These are phyloP conservation scores for Cyanoramphus novaezelandiae DNA, from an alignment of 2,113 vertebrate genomes.

Conservation along the genomic window DNA sequence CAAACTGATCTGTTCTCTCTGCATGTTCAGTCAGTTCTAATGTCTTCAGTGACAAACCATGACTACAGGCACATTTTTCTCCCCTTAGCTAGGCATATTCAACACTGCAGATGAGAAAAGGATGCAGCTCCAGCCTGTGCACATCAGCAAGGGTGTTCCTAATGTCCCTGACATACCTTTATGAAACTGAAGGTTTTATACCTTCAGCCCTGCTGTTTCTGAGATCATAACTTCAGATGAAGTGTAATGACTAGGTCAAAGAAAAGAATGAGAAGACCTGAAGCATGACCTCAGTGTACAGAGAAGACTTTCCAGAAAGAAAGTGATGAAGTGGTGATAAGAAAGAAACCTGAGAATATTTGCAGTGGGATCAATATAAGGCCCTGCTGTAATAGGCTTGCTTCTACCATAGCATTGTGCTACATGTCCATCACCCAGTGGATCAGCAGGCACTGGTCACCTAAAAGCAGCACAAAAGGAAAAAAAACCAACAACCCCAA, in stretches of 20 bases:
- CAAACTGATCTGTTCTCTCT: neutral
- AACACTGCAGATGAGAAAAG: neutral
- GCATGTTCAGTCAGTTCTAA: neutral
- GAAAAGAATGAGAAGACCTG: neutral
- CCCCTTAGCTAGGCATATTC: neutral
- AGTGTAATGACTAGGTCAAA: neutral
- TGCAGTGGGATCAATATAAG: neutral
- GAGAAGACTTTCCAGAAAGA: neutral
- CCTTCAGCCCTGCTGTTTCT: neutral
- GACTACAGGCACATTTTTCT: neutral
- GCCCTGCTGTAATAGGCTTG: neutral
- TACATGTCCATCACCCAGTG: neutral
- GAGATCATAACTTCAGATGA: neutral
- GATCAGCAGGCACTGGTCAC: neutral
- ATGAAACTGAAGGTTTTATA: neutral
- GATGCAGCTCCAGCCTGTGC: neutral
- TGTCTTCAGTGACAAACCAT: neutral
- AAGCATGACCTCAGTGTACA: neutral
- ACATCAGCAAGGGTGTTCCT: neutral
- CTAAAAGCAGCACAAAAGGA: neutral
- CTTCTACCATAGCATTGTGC: neutral
- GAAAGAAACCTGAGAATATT: conserved; percentile 13
- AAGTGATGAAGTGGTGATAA: neutral
- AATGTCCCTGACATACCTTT: neutral
- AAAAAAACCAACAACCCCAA: neutral